Percentiles rank a stretch among this genome's conserved stretches.
Conservation (phyloP, 1,140 invertebrate genomes). For the Cydia splendana region DNA sequence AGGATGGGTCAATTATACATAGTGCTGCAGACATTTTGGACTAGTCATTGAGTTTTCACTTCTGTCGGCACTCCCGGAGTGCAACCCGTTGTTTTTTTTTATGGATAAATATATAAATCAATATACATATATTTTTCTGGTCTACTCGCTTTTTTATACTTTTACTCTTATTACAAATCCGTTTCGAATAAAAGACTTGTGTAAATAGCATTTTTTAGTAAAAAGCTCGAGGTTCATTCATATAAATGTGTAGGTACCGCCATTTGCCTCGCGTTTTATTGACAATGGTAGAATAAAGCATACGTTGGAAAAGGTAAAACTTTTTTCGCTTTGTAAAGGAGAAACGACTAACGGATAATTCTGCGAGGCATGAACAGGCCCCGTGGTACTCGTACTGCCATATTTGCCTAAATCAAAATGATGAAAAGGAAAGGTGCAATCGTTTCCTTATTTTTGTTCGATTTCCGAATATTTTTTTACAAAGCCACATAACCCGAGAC, state of each 20-base stretch:
- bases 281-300: constrained; percentile 21
- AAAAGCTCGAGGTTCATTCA: constrained; percentile 1
- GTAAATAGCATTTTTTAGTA: neutral
- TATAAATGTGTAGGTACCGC: neutral
- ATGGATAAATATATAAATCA: too few species aligned
- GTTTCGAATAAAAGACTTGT: neutral
- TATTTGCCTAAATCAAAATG: constrained; percentile 38
- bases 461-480: constrained; percentile 34
- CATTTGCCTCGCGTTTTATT: constrained; percentile 11
- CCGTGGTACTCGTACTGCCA: neutral
- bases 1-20: too few species aligned
- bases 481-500: constrained; percentile 20
- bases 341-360: constrained; percentile 16
- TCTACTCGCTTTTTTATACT: neutral
- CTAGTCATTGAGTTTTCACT: too few species aligned
- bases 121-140: too few species aligned
- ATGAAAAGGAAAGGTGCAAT: constrained; percentile 34
- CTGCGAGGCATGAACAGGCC: neutral
- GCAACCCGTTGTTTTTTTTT: too few species aligned
- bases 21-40: too few species aligned
- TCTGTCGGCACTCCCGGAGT: too few species aligned
- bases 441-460: constrained; percentile 35
- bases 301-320: constrained; percentile 19
- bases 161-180: neutral
- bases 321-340: constrained; percentile 25